These are phyloP conservation scores for Pherbina coryleti DNA, from an alignment of 2,888 invertebrate genomes.

Conservation along the genomic window DNA sequence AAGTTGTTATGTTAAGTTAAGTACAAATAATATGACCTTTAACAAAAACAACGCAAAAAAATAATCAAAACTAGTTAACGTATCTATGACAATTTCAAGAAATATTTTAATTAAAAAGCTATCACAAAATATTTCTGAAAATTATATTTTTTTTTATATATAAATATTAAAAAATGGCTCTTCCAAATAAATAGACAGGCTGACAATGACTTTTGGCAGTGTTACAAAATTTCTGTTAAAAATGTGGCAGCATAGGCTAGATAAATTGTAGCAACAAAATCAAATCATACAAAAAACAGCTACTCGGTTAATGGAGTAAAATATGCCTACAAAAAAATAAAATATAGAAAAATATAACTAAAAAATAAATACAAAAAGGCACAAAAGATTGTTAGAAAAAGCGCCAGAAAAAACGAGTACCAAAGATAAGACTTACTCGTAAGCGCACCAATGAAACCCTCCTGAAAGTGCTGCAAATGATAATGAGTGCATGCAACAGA, in stretches of 20 bases:
- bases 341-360: not conserved
- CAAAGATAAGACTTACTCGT: not conserved
- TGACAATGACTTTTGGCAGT: slow-evolving; percentile 16
- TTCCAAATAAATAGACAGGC: not conserved
- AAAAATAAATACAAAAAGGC: not conserved
- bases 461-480: slow-evolving; percentile 1
- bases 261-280: not conserved
- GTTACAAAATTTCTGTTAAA: not conserved
- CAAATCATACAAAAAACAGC: not conserved
- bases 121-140: not conserved
- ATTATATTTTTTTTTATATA: not conserved
- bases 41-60: no score
- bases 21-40: no score
- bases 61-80: no score
- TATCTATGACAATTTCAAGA: not conserved
- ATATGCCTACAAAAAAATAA: not conserved
- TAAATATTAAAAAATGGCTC: not conserved
- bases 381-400: not conserved
- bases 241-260: not conserved
- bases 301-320: slow-evolving; percentile 12
- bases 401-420: not conserved
- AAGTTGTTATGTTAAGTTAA: no score
- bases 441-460: not conserved
- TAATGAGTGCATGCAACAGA: slow-evolving; percentile 17
- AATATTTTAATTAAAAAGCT: not conserved